Conservation (phyloP, 2,888 invertebrate species). For the Papilio protenor region DNA sequence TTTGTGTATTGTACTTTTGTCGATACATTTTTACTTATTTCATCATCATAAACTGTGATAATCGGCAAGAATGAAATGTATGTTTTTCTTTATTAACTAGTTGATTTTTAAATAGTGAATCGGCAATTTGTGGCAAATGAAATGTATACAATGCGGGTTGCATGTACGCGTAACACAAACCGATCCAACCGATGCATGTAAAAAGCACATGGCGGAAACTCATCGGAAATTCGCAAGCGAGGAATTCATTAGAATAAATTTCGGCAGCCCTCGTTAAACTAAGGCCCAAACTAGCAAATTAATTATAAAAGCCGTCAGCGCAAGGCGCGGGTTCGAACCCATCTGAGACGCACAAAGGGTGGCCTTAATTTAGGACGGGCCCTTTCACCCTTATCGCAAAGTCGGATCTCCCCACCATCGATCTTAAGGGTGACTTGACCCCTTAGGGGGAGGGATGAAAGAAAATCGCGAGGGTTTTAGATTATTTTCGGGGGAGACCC, state of each 20-base stretch:
- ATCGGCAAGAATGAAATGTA: neutral
- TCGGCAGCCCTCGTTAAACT: slow-evolving; percentile 74
- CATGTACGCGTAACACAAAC: slow-evolving; percentile 15
- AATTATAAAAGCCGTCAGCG: slow-evolving; percentile 84
- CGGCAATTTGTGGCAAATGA: slow-evolving; percentile 17
- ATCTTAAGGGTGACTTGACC: slow-evolving; percentile 84
- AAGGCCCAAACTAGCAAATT: slow-evolving; percentile 82
- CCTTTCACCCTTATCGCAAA: slow-evolving; percentile 79
- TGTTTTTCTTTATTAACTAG: neutral
- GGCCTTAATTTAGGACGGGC: slow-evolving; percentile 72
- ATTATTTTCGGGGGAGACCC: slow-evolving; percentile 60
- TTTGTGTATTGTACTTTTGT: too few relatives aligned
- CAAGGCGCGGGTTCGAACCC: slow-evolving; percentile 77
- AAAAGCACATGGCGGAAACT: slow-evolving; percentile 46
- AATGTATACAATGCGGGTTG: slow-evolving; percentile 22
- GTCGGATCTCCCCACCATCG: slow-evolving; percentile 82
- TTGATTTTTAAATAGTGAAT: slow-evolving; percentile 12
- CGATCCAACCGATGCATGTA: slow-evolving; percentile 39
- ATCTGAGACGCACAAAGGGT: slow-evolving; percentile 80
- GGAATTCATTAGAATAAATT: slow-evolving; percentile 70
- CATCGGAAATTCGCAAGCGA: slow-evolving; percentile 51
- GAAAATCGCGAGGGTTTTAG: slow-evolving; percentile 75
- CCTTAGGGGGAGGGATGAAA: slow-evolving; percentile 74
- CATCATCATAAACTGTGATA: neutral
- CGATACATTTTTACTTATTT: too few relatives aligned